Percentiles rank a stretch among this genome's conserved stretches.
Conservation (phyloP, 1,140 invertebrate species). For the Trissolcus basalis region DNA sequence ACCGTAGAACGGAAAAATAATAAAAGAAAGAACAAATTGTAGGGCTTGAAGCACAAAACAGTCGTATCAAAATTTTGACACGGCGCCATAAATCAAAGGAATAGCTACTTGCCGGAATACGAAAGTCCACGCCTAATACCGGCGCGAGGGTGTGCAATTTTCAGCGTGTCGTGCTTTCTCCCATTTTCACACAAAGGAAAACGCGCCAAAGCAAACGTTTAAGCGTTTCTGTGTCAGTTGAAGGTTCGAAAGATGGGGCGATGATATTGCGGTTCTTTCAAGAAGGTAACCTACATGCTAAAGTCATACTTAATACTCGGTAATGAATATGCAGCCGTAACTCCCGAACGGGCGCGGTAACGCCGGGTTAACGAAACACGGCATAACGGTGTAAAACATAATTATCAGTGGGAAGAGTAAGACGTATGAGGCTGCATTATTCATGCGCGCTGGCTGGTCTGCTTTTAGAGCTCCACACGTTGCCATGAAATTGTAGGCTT, state of each 20-base stretch:
- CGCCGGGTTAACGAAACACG: constrained; percentile 71
- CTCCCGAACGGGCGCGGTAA: constrained; percentile 60
- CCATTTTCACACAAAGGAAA: constrained; percentile 6
- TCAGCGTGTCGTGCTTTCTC: neutral
- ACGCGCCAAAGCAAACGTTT: neutral
- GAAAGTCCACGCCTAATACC: constrained; percentile 18
- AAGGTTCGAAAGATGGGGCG: constrained; percentile 16
- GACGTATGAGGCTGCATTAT: constrained; percentile 71
- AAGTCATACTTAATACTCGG: constrained; percentile 67
- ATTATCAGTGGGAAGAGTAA: constrained; percentile 70
- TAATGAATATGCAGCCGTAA: constrained; percentile 71
- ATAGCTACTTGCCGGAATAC: constrained; percentile 4
- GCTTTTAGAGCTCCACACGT: constrained; percentile 65
- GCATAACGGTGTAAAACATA: constrained; percentile 73
- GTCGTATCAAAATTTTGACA: constrained; percentile 8
- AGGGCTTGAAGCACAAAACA: neutral
- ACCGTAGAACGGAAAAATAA: neutral
- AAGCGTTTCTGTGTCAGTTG: constrained; percentile 26
- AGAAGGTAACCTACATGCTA: constrained; percentile 57
- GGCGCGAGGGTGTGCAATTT: neutral
- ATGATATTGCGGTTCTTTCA: constrained; percentile 40
- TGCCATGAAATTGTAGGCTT: constrained; percentile 65
- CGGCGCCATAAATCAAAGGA: constrained; percentile 21
- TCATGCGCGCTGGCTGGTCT: constrained; percentile 65
- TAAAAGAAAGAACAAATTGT: constrained; percentile 4